Base-by-base conservation (phyloP, 2,113 vertebrate genomes). In the Paraplagusia blochii region DNA sequence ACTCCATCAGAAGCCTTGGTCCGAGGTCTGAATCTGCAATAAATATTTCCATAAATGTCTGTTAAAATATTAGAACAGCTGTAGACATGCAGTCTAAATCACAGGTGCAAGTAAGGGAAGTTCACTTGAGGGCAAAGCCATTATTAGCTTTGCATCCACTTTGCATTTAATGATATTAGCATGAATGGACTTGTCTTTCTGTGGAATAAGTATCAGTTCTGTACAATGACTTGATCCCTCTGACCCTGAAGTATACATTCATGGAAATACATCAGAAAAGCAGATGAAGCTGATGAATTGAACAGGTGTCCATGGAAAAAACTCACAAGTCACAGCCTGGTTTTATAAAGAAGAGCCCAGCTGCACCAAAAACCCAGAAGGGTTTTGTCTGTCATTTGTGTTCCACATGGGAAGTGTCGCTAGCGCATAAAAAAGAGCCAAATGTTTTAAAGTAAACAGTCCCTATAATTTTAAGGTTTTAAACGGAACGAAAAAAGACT, bases 381-480 rank as follows among this genome's bases (percentile, higher is more conserved):
- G 80, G 76, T 80, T 84, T 75, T 79, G 63, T 47, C 13, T 36
- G 49, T 34, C 40, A 7, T 14, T 33, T 11, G 38, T 40, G 4
- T 40, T 79, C 72, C 88, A 86, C 77, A 72, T 82, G 84, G 64
- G 85, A 88, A 87, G 82, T 72, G 53, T 62, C 43, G 51, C 51
- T 46, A 55, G 43, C 22, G 42, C 38, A 1, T 44, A 46, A 29
- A 70, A 46, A 68, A 33, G 59, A 65, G 64, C 12, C 19, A 6
- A 16, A 19, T 12, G 61, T 58, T 43, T 50, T 56, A 14, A 46
- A 62, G 40, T 15, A 50, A n/a, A 63, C 62, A 48, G 9, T 56
- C 22, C 3, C 22, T 29, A 29, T 52, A 52, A 44, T 72, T 19
- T 66, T 75, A 82, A 64, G 40, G 18, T 22, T 48, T 33, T 34